Percentiles rank a stretch among this genome's conserved stretches.
Conservation (phyloP, 2,113 vertebrate genomes). For the Phylloscopus trochilus region DNA sequence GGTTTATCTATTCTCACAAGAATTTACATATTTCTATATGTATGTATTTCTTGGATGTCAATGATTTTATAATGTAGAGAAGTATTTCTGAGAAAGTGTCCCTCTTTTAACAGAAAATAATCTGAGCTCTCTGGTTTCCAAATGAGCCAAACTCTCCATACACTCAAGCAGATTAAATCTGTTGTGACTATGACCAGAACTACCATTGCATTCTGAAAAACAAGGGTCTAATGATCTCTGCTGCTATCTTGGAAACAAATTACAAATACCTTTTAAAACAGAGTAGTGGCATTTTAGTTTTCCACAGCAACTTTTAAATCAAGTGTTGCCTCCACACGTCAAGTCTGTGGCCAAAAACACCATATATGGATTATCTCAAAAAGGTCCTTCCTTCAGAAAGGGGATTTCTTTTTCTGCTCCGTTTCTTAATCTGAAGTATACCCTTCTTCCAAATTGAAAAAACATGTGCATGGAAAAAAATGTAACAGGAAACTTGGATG, state of each 20-base stretch:
- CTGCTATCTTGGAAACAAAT: not conserved
- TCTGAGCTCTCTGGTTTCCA: not conserved
- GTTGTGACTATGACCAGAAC: not conserved
- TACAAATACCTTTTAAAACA: not conserved
- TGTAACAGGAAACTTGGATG: not conserved
- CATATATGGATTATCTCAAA: not conserved
- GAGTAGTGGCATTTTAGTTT: not conserved
- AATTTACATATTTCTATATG: not conserved
- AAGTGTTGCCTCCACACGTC: not conserved
- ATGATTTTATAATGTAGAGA: not conserved
- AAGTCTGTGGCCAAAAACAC: not conserved
- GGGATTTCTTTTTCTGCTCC: not conserved
- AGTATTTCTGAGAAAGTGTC: not conserved
- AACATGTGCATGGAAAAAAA: slow-evolving; percentile 19
- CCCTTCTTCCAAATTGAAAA: slow-evolving; percentile 2
- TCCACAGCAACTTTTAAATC: not conserved
- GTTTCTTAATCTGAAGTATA: not conserved
- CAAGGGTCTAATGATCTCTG: not conserved
- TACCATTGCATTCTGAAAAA: not conserved
- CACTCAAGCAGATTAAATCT: not conserved
- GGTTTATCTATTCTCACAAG: not conserved
- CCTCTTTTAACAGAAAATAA: not conserved
- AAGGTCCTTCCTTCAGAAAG: not conserved
- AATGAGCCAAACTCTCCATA: not conserved
- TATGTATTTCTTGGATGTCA: not conserved